A percentile compares a stretch with the other conserved stretches of the same genome.
These are phyloP conservation scores for Todus mexicanus DNA, from an alignment of 2,797 vertebrate genomes.

Conservation along the genomic window DNA sequence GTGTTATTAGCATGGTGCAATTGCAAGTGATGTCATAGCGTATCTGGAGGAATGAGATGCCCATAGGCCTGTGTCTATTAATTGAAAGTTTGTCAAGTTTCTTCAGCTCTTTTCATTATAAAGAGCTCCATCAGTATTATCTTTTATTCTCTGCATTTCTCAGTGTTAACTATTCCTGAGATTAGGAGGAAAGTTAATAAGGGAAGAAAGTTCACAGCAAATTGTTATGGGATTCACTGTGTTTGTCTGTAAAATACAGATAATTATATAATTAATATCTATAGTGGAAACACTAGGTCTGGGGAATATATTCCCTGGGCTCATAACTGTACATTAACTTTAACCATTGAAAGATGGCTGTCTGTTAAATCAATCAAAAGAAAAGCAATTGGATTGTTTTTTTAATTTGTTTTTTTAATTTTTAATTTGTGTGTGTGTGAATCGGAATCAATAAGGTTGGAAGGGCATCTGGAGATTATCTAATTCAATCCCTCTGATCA, in stretches of 20 bases:
- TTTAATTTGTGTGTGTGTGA: no score
- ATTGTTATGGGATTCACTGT: not conserved
- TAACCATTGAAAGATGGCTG: not conserved
- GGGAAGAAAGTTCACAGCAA: not conserved
- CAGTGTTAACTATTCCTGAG: not conserved
- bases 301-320: not conserved
- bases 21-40: not conserved
- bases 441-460: not conserved
- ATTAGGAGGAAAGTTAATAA: not conserved
- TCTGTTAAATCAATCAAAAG: not conserved
- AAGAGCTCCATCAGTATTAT: not conserved
- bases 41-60: constrained; percentile 1
- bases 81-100: not conserved
- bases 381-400: not conserved
- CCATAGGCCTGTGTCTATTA: not conserved
- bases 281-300: not conserved
- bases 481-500: not conserved
- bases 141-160: not conserved
- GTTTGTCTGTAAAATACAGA: not conserved
- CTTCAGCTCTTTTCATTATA: not conserved
- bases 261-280: not conserved
- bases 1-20: not conserved
- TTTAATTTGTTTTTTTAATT: no score
- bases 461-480: not conserved
- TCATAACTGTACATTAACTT: not conserved